Conservation (phyloP, 2,888 invertebrate genomes). For the Blera fallax region DNA sequence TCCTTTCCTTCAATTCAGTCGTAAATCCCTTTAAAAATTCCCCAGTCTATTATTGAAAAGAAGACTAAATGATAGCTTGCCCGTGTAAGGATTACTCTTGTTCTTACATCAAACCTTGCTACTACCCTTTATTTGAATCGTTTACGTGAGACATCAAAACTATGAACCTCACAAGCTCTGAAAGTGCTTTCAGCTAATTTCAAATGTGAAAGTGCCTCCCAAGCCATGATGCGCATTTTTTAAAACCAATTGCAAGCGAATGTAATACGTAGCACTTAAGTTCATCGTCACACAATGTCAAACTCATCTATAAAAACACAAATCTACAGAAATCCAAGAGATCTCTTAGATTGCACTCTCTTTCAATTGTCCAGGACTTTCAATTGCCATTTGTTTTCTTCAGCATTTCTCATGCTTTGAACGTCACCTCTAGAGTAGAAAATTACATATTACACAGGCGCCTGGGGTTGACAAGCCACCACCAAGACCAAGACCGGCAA, state of each 20-base stretch:
- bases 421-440: constrained; percentile 18
- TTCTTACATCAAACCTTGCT: too few species aligned
- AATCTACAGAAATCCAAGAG: not conserved
- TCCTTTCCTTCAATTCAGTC: too few species aligned
- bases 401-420: constrained; percentile 12
- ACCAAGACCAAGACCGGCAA: constrained; percentile 14
- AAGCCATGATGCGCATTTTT: not conserved
- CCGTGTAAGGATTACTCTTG: too few species aligned
- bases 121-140: too few species aligned
- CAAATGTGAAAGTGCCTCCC: too few species aligned
- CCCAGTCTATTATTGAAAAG: too few species aligned
- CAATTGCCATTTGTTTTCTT: constrained; percentile 49
- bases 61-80: too few species aligned
- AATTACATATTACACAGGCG: constrained; percentile 33
- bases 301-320: not conserved
- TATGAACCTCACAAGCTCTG: too few species aligned
- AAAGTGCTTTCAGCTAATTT: too few species aligned
- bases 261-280: not conserved
- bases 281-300: not conserved
- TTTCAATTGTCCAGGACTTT: constrained; percentile 44
- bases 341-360: constrained; percentile 32
- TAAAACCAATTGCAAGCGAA: not conserved
- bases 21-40: too few species aligned
- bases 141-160: too few species aligned
- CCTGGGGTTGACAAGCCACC: constrained; percentile 33